Evolutionary conservation across 2,113 vertebrate species (phyloP).

Genomic region (Vimba vimba): DNA sequence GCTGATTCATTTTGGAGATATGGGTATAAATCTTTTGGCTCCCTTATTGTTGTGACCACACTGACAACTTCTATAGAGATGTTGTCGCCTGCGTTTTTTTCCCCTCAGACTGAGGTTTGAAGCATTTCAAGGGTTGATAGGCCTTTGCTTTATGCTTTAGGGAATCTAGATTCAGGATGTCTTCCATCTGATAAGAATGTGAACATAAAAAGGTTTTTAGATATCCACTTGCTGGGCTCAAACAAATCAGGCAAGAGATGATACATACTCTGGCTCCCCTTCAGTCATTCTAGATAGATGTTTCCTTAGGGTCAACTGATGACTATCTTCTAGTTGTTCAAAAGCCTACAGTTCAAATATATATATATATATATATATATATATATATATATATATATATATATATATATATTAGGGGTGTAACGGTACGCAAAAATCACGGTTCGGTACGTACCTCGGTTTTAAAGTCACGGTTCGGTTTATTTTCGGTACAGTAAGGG

Average conservation of each 20-base stretch:
- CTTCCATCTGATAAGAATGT: slow-evolving; percentile 17
- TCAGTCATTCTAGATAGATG: background rate
- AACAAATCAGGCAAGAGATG: background rate
- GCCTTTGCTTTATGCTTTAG: background rate
- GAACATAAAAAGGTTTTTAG: background rate
- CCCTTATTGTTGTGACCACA: background rate
- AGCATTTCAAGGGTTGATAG: background rate
- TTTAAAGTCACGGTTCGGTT: too few species aligned
- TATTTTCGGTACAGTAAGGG: too few species aligned
- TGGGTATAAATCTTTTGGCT: slow-evolving; percentile 16
- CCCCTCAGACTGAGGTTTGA: background rate
- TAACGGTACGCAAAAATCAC: too few species aligned
- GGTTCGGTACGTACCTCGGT: too few species aligned
- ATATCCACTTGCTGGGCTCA: background rate
- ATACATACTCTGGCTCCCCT: background rate
- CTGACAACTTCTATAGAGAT: background rate
- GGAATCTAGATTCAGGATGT: background rate
- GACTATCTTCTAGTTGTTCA: background rate
- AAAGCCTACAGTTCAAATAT: background rate
- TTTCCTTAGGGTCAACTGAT: background rate
- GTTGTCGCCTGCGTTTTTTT: background rate
- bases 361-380: too few species aligned
- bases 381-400: too few species aligned
- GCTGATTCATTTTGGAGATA: slow-evolving; percentile 2
- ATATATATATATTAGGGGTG: too few species aligned